Evolutionary conservation across 1,140 invertebrate genomes (phyloP), one percentile per base, ranked within the genome.

Genomic region (Eriocheir sinensis): DNA sequence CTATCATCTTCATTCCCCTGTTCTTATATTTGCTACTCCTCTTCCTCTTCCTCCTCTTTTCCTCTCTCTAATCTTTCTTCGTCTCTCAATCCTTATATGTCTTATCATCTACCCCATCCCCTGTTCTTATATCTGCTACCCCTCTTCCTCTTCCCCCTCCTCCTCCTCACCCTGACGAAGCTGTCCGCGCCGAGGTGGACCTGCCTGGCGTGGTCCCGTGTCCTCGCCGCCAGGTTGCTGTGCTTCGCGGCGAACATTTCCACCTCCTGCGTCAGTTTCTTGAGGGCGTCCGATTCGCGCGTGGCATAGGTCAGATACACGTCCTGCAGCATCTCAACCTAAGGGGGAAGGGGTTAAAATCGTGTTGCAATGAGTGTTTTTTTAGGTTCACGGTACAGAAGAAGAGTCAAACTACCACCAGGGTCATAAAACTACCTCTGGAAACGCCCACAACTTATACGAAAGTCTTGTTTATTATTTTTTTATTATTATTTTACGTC

Each of bases 271-370:
- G 36, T n/a, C 36, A 96, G 48, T 80, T 96, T 95, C 83, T 93
- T 83, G n/a, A 96, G 93, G 6, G 94, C 90, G 72, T 96, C 95
- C 17, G 92, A 85, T 86, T 96, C 94, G 41, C 91, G 93, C 15
- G 95, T 96, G 38, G 95, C 94, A 40, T 95, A 94, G 30, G 95
- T 96, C 40, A 95, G 90, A 91, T 94, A 96, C 9, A 94, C 81
- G 48, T 96, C 95, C 34, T 96, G 94, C 30, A 96, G 93, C 94
- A 95, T 95, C 93, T 96, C 95, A 21, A 96, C 93, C 95, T 96
- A 93, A 15, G 15, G 53, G 36, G 2, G 8, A 27, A 1, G 44
- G 44, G 27, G 21, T 8, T 72, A 72, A 12, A 27, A 12, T 72
- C 53, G 12, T 72, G 53, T 12, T n/a, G n/a, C n/a, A n/a, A n/a